phyloP scores from a whole-genome alignment of 2,888 invertebrate genomes.

The Sipha maydis region DNA sequence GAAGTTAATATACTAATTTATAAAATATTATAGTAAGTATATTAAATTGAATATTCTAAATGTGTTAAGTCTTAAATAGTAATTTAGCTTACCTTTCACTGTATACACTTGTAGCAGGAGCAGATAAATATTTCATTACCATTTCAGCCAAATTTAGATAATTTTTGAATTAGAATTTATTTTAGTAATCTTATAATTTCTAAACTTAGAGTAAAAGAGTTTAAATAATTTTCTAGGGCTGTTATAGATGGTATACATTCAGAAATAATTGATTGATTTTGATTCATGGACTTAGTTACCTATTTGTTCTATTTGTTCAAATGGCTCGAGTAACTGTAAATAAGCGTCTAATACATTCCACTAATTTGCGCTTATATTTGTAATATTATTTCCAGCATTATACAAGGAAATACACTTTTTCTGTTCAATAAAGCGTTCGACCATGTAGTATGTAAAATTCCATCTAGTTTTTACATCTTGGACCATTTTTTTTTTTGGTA shows the following conservation, averaged over 20 bases:
- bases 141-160: neutral
- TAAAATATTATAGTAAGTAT: neutral
- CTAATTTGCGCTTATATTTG: slow-evolving; percentile 6
- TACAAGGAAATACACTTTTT: no score
- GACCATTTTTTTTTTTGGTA: no score
- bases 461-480: no score
- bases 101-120: slow-evolving; percentile 9
- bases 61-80: neutral
- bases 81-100: slow-evolving; percentile 18
- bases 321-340: slow-evolving; percentile 12
- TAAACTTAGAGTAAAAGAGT: slow-evolving; percentile 10
- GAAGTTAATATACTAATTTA: slow-evolving; percentile 18
- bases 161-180: neutral
- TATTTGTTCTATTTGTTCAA: slow-evolving; percentile 15
- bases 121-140: slow-evolving; percentile 18
- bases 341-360: slow-evolving; percentile 15
- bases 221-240: neutral
- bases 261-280: slow-evolving; percentile 12
- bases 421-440: no score
- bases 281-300: slow-evolving; percentile 2
- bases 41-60: slow-evolving; percentile 11
- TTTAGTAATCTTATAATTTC: no score
- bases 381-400: neutral
- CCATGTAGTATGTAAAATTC: no score
- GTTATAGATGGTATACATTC: slow-evolving; percentile 12